Evolutionary conservation across 2,888 invertebrate species (phyloP).

Genomic region (Metallyticus violacea): DNA sequence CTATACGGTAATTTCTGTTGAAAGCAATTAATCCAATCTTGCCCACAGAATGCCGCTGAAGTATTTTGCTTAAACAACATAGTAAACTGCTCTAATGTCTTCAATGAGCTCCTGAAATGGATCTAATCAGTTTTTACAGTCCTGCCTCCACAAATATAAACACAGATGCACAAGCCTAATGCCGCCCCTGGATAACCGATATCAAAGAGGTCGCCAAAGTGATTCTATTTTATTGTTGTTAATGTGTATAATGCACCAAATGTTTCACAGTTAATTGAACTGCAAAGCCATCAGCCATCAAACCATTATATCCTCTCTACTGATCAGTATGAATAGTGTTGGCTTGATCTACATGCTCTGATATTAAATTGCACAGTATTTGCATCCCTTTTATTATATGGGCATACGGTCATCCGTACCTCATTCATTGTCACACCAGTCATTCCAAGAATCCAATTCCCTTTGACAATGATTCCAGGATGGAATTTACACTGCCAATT

Average conservation of each 20-base stretch:
- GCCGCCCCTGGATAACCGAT: not conserved
- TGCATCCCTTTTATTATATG: not conserved
- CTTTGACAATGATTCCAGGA: not conserved
- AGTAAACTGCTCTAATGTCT: too few relatives aligned
- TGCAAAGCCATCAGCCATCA: not conserved
- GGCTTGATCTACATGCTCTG: not conserved
- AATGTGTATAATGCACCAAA: not conserved
- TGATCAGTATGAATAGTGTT: not conserved
- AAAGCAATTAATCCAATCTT: too few relatives aligned
- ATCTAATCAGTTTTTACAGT: too few relatives aligned
- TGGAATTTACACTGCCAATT: not conserved
- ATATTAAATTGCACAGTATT: not conserved
- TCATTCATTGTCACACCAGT: not conserved
- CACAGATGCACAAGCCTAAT: too few relatives aligned
- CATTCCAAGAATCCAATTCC: not conserved
- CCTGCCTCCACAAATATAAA: too few relatives aligned
- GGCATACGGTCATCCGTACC: not conserved
- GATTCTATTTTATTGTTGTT: not conserved
- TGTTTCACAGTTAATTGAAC: not conserved
- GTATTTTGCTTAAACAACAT: too few relatives aligned
- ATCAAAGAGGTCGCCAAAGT: not conserved
- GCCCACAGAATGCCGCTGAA: too few relatives aligned
- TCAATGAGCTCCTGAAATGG: too few relatives aligned
- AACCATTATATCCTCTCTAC: not conserved
- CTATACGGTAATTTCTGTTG: too few relatives aligned